These are phyloP conservation scores for Amphiura filiformis DNA, from an alignment of 35 echinoderm and acorn worm species.

Conservation along the genomic window DNA sequence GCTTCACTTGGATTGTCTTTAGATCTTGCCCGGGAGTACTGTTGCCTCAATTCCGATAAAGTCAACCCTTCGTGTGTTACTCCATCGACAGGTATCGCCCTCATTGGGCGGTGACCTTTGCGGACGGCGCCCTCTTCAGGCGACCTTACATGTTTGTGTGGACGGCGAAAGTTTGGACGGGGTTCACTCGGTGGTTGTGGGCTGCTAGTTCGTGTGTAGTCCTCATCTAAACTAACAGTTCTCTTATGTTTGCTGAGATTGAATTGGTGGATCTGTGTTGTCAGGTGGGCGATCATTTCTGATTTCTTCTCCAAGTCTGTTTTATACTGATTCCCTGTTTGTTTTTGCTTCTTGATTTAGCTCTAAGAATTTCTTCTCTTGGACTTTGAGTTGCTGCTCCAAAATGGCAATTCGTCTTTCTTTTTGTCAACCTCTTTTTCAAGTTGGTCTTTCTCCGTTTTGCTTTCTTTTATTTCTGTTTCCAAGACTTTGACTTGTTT, in stretches of 20 bases:
- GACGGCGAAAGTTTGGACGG: slow-evolving; percentile 28
- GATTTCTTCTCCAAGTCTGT: slow-evolving; percentile 78
- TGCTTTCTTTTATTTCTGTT: slow-evolving; percentile 33
- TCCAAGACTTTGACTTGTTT: slow-evolving; percentile 60
- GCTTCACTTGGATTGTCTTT: background rate
- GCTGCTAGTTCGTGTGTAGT: background rate
- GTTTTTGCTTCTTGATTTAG: slow-evolving; percentile 64
- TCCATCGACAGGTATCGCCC: background rate
- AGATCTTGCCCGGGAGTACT: background rate
- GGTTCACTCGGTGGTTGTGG: slow-evolving; percentile 56
- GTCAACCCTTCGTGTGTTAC: background rate
- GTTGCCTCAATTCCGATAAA: background rate
- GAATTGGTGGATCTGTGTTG: slow-evolving; percentile 73
- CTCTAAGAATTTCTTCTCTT: slow-evolving; percentile 56
- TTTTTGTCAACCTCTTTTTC: slow-evolving; percentile 39
- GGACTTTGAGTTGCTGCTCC: slow-evolving; percentile 55
- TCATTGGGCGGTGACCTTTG: background rate
- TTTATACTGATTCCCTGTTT: slow-evolving; percentile 28
- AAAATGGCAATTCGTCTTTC: slow-evolving; percentile 46
- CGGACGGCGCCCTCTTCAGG: background rate
- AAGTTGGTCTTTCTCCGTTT: slow-evolving; percentile 17
- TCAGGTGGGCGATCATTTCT: slow-evolving; percentile 73
- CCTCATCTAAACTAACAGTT: background rate
- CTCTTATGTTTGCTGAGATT: slow-evolving; percentile 38
- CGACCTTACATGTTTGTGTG: background rate